phyloP scores from a whole-genome alignment of 2,113 vertebrate genomes.

The Ariopsis seemanni region DNA sequence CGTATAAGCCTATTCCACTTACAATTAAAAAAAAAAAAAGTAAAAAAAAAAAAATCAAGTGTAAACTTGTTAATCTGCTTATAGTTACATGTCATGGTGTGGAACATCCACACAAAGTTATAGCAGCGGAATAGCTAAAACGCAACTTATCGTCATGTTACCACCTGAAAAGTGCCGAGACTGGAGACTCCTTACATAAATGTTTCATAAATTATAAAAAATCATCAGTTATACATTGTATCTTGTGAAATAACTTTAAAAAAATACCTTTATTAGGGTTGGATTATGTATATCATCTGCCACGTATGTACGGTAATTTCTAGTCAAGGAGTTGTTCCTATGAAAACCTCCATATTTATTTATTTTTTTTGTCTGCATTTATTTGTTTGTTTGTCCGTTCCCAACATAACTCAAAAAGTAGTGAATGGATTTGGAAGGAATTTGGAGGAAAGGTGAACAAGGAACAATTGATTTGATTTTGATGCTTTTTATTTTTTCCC shows the following conservation, averaged over 20 bases:
- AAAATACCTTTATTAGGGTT: neutral
- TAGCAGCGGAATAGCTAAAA: no score
- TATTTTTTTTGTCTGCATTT: no score
- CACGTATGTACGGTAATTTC: neutral
- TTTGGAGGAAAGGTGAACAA: no score
- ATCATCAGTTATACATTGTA: neutral
- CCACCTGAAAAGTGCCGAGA: neutral
- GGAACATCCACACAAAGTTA: neutral
- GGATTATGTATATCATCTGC: neutral
- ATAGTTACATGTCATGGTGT: neutral
- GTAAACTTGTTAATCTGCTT: neutral
- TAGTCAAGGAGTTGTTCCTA: neutral
- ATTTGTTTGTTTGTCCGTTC: no score
- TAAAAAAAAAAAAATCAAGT: no score
- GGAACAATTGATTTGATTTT: no score
- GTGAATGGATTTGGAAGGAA: no score
- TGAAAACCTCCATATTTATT: neutral
- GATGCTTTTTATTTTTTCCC: no score
- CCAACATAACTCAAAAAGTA: no score
- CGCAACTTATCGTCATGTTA: neutral
- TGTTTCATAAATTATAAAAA: neutral
- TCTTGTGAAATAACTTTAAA: no score
- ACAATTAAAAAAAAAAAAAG: neutral
- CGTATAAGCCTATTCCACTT: neutral
- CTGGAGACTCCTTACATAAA: neutral